A percentile compares a stretch with the other conserved stretches of the same genome.
Evolutionary conservation across 2,113 vertebrate species (phyloP).

Genomic region (Mirounga angustirostris): DNA sequence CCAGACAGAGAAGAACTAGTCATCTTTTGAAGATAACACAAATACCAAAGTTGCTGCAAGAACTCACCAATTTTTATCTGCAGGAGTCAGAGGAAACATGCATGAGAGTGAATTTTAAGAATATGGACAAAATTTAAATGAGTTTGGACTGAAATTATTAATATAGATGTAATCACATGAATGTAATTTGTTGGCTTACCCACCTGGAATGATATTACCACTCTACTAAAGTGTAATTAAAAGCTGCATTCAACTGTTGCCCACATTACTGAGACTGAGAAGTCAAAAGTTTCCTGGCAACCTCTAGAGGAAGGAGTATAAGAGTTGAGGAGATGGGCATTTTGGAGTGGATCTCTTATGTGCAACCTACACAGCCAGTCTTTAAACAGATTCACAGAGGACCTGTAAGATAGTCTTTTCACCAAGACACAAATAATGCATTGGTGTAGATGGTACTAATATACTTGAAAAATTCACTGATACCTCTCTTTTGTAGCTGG

Average conservation of each 20-base stretch:
- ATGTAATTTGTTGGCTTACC: background rate
- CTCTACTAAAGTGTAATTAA: background rate
- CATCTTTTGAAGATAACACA: background rate
- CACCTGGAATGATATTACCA: background rate
- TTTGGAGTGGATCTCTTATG: background rate
- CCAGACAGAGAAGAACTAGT: background rate
- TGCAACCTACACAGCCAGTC: background rate
- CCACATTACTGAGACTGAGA: background rate
- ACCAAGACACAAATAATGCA: background rate
- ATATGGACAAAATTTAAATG: background rate
- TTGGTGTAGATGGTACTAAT: background rate
- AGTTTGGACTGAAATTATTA: background rate
- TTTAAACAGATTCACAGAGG: background rate
- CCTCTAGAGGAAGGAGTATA: background rate
- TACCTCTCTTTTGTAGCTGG: background rate
- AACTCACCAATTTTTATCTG: background rate
- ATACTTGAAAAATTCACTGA: background rate
- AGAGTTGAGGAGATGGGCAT: background rate
- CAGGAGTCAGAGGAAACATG: background rate
- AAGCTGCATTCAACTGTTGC: background rate
- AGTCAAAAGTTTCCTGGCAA: background rate
- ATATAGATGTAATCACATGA: background rate
- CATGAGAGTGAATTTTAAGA: background rate
- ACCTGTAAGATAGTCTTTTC: background rate
- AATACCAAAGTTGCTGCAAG: background rate